Base-by-base conservation (phyloP, 2,797 vertebrate genomes). In the Pampus argenteus region DNA sequence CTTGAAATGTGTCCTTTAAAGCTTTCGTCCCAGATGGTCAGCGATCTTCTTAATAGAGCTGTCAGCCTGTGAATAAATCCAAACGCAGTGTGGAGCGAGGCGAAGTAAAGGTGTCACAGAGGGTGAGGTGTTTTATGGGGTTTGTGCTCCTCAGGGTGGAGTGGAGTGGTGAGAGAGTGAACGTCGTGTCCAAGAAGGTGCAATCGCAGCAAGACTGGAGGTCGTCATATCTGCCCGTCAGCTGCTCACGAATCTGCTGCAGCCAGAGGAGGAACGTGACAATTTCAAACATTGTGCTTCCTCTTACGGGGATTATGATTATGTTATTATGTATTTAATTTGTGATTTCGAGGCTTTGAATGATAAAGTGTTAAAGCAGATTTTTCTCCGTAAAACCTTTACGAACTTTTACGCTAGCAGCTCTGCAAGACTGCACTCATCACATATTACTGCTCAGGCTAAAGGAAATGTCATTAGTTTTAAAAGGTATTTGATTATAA, bases 101-200 rank as follows among this genome's bases (percentile, higher is more conserved):
- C 2, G 29, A 56, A 4, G 57, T 71, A 38, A 58, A 70, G 25
- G 38, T 54, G 66, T 65, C 73, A 66, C 44, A n/a, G 51, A 66
- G 55, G 61, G 29, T 17, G 45, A 73, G 29, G 50, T 68, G 52
- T 71, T 89, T 86, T 85, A 82, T 59, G 63, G 49, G 50, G 31
- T 36, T 28, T 52, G 67, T 65, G 74, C 28, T 73, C 44, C 29
- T n/a, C n/a, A n/a, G n/a, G n/a, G n/a, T n/a, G n/a, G n/a, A 48
- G 40, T 59, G 74, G 38, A 61, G 50, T 50, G 51, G 34, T 50
- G 50, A 64, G 50, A 64, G 75, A 42, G 2, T 5, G 64, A 76
- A 66, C 47, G 60, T 48, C 1, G 4, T 23, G 66, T 58, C 66
- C 58, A 44, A 25, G 61, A 49, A 7, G 52, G 45, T 28, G 51